Conservation (phyloP, 1,140 invertebrate genomes). For the Aplysia californica region DNA sequence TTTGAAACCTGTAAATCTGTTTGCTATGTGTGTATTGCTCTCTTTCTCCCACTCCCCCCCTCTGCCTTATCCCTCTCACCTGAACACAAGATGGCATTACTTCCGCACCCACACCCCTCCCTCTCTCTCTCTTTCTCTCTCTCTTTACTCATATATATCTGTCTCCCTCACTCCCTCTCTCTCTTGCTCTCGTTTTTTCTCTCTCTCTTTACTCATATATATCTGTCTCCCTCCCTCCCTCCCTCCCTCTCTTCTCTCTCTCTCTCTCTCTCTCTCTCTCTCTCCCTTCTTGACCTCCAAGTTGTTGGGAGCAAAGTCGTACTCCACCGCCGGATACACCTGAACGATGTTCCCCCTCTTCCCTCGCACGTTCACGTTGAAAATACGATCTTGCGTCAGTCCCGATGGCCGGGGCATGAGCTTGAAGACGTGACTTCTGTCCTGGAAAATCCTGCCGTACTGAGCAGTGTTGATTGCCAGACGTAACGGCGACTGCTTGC, state of each 20-base stretch:
- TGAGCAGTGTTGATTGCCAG: conserved; percentile 66
- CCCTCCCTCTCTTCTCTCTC: too few species aligned
- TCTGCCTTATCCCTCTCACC: too few species aligned
- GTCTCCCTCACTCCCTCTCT: too few species aligned
- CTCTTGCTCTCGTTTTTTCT: too few species aligned
- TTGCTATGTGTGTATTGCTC: too few species aligned
- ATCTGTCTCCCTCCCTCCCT: conserved; percentile 57
- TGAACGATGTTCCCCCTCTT: conserved; percentile 67
- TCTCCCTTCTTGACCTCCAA: conserved; percentile 51
- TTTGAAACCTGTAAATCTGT: too few species aligned
- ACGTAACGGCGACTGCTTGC: conserved; percentile 48
- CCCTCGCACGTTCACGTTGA: conserved; percentile 63
- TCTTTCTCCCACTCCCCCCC: too few species aligned
- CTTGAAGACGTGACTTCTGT: conserved; percentile 62
- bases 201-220: conserved; percentile 66
- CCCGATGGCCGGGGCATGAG: conserved; percentile 46
- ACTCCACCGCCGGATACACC: conserved; percentile 64
- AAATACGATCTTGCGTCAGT: conserved; percentile 39
- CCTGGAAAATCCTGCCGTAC: conserved; percentile 65
- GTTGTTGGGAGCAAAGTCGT: conserved; percentile 61
- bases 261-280: conserved; percentile 66
- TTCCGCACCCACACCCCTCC: too few species aligned
- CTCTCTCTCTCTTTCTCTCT: too few species aligned
- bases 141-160: too few species aligned
- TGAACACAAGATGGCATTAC: too few species aligned